phyloP scores from a whole-genome alignment of 2,797 vertebrate genomes.

The Coilia nasus region DNA sequence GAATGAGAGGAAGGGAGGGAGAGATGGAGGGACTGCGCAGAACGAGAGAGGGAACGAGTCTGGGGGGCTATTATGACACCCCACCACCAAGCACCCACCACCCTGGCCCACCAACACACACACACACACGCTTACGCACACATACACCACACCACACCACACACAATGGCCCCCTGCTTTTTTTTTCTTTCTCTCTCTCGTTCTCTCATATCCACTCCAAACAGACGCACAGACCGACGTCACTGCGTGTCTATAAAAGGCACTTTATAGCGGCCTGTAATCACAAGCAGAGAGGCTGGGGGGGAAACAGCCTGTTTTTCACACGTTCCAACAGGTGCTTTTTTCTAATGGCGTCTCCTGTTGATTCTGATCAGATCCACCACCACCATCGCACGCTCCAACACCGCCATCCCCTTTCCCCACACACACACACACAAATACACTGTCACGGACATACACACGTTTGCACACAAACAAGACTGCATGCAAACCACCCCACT shows the following conservation, averaged over 20 bases:
- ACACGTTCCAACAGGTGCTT: constrained; percentile 16
- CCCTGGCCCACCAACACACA: not conserved
- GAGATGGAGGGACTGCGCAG: constrained; percentile 61
- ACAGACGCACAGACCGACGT: constrained; percentile 35
- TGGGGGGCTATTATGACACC: constrained; percentile 45
- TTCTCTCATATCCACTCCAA: constrained; percentile 12
- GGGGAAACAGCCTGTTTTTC: constrained; percentile 30
- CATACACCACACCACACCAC: not conserved
- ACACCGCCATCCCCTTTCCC: no score
- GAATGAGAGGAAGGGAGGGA: constrained; percentile 79
- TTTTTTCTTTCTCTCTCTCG: no score
- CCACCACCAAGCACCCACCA: constrained; percentile 5
- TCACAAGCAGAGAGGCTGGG: constrained; percentile 25
- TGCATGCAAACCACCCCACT: not conserved
- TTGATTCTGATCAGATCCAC: constrained; percentile 9
- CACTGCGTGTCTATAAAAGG: constrained; percentile 40
- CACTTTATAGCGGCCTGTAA: constrained; percentile 31
- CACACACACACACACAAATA: no score
- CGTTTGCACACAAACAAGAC: not conserved
- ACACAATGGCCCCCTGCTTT: constrained; percentile 4
- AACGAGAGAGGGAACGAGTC: constrained; percentile 44
- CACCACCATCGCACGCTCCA: no score
- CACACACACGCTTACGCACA: constrained; percentile 26
- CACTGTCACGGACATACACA: not conserved
- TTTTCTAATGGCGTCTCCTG: constrained; percentile 3